Evolutionary conservation across 2,888 invertebrate species (phyloP).

Genomic region (Sympetrum striolatum): DNA sequence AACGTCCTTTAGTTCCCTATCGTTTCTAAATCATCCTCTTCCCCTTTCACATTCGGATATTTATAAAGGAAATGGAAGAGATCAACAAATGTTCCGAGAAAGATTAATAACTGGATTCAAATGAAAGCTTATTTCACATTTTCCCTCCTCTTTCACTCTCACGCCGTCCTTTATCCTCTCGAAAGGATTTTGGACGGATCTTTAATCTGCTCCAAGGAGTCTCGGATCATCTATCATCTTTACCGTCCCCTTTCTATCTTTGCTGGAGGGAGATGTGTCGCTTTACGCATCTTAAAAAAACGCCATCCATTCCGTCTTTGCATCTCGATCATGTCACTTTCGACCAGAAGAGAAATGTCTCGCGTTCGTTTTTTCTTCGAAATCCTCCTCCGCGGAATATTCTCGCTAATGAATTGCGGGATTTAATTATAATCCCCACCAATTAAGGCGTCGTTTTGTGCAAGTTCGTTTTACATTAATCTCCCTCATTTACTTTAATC

Average conservation of each 20-base stretch:
- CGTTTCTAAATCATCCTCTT: not conserved
- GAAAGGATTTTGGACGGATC: constrained; percentile 3
- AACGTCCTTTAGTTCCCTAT: not conserved
- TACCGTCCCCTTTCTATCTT: not conserved
- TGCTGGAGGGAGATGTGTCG: not conserved
- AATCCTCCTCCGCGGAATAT: too few relatives aligned
- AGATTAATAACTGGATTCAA: not conserved
- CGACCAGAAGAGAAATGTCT: too few relatives aligned
- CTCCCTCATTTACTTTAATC: too few relatives aligned
- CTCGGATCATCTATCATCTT: constrained; percentile 21
- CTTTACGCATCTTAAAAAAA: too few relatives aligned
- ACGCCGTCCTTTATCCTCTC: not conserved
- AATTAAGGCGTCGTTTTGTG: too few relatives aligned
- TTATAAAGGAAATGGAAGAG: not conserved
- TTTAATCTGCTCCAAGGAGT: constrained; percentile 15
- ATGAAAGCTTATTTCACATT: not conserved
- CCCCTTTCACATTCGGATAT: not conserved
- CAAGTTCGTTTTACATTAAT: too few relatives aligned
- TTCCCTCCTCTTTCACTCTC: too few relatives aligned
- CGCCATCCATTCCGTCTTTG: not conserved
- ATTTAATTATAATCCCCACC: too few relatives aligned
- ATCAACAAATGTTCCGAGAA: not conserved
- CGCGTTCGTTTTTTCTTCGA: too few relatives aligned
- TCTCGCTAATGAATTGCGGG: too few relatives aligned
- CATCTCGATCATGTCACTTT: not conserved